Conservation (phyloP, 30 jellyfish, hydroid and myxozoan species). For the Chironex yamaguchii region DNA sequence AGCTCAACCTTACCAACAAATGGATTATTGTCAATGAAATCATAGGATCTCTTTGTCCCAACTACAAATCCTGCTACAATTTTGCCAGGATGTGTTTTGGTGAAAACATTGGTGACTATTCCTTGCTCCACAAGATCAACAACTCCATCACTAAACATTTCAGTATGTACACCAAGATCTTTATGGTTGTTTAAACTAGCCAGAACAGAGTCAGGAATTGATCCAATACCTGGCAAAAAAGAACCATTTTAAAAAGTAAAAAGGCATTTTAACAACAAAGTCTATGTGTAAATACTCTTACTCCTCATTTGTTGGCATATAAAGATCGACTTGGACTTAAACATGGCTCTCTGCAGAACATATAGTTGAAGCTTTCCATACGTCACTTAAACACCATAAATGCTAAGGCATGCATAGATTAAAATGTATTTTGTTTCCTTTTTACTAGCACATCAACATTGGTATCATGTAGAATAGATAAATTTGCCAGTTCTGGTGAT, state of each 20-base stretch:
- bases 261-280: background rate
- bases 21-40: constrained; percentile 80
- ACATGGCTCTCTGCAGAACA: too few species aligned
- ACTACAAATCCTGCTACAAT: constrained; percentile 83
- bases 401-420: too few species aligned
- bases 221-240: constrained; percentile 90
- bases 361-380: too few species aligned
- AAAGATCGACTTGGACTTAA: too few species aligned
- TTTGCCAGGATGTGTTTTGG: constrained; percentile 74
- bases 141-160: constrained; percentile 87
- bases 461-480: too few species aligned
- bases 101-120: constrained; percentile 66
- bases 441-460: too few species aligned
- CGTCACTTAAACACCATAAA: too few species aligned
- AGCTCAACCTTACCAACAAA: constrained; percentile 77
- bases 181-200: constrained; percentile 68
- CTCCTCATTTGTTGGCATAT: too few species aligned
- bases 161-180: constrained; percentile 87
- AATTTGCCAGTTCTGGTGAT: too few species aligned
- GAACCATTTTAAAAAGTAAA: too few species aligned
- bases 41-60: constrained; percentile 76
- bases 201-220: constrained; percentile 79
- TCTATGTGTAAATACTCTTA: background rate
- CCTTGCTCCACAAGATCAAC: constrained; percentile 78
- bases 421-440: too few species aligned